Evolutionary conservation across 2,113 vertebrate species (phyloP).

Genomic region (Aramus guarauna): DNA sequence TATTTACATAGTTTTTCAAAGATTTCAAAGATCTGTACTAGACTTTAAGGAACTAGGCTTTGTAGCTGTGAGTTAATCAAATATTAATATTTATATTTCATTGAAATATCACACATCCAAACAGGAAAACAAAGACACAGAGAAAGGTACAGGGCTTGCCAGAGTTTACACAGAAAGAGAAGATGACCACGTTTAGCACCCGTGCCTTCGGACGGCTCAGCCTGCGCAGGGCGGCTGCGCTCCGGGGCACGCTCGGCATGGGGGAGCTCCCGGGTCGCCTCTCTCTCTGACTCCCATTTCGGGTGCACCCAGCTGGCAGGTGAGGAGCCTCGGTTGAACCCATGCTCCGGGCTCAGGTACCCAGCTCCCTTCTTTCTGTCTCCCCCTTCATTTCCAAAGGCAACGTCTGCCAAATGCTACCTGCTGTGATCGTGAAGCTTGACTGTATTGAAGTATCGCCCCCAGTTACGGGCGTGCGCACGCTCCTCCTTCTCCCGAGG

Average conservation of each 20-base stretch:
- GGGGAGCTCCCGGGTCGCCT: neutral
- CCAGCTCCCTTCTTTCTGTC: neutral
- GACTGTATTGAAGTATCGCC: neutral
- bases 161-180: neutral
- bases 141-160: neutral
- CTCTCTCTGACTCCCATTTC: neutral
- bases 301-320: neutral
- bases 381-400: neutral
- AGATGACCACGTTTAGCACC: neutral
- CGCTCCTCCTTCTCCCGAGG: accelerated
- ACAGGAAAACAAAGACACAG: conserved; percentile 26
- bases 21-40: conserved; percentile 9
- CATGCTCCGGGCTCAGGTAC: neutral
- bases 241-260: accelerated
- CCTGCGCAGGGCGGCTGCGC: neutral
- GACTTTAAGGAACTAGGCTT: conserved; percentile 18
- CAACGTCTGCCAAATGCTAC: neutral
- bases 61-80: conserved; percentile 15
- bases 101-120: neutral
- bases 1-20: conserved; percentile 29
- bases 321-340: neutral
- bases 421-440: neutral
- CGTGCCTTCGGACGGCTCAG: accelerated
- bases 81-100: conserved; percentile 39
- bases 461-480: neutral